Conservation (phyloP, 1,140 invertebrate genomes). For the Atta colombica region DNA sequence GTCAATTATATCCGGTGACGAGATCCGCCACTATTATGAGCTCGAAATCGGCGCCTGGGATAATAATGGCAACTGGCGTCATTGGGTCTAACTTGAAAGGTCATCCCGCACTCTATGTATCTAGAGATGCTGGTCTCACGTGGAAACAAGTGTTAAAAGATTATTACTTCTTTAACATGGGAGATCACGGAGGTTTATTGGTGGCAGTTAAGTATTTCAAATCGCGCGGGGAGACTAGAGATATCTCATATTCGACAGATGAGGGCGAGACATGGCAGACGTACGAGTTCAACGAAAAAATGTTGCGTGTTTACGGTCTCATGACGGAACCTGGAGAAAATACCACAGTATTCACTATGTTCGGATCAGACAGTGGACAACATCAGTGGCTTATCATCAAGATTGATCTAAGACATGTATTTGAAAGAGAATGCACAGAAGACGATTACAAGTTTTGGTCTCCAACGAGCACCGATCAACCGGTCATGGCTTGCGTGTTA, state of each 20-base stretch:
- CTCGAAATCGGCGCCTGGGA: conserved; percentile 94
- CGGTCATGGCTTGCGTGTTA: conserved; percentile 90
- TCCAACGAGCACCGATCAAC: conserved; percentile 88
- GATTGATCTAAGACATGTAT: conserved; percentile 91
- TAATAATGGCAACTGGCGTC: conserved; percentile 95
- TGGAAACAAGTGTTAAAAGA: conserved; percentile 95
- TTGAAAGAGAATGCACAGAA: conserved; percentile 89
- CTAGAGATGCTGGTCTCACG: conserved; percentile 93
- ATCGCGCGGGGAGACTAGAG: conserved; percentile 90
- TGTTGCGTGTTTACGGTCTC: conserved; percentile 93
- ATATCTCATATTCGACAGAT: conserved; percentile 94
- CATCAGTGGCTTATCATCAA: conserved; percentile 96
- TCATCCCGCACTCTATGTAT: conserved; percentile 93
- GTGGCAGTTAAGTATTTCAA: conserved; percentile 94
- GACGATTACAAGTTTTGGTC: conserved; percentile 96
- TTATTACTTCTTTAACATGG: conserved; percentile 95
- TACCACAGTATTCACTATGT: conserved; percentile 96
- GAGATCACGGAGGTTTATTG: conserved; percentile 95
- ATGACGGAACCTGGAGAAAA: conserved; percentile 97
- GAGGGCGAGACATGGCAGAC: conserved; percentile 94
- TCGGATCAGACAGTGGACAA: conserved; percentile 91
- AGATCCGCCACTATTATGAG: conserved; percentile 94
- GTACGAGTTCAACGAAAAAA: conserved; percentile 90
- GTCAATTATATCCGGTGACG: conserved; percentile 92
- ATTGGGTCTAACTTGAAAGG: conserved; percentile 93